phyloP scores from a whole-genome alignment of 2,888 invertebrate genomes.

The Eutolmus rufibarbis region DNA sequence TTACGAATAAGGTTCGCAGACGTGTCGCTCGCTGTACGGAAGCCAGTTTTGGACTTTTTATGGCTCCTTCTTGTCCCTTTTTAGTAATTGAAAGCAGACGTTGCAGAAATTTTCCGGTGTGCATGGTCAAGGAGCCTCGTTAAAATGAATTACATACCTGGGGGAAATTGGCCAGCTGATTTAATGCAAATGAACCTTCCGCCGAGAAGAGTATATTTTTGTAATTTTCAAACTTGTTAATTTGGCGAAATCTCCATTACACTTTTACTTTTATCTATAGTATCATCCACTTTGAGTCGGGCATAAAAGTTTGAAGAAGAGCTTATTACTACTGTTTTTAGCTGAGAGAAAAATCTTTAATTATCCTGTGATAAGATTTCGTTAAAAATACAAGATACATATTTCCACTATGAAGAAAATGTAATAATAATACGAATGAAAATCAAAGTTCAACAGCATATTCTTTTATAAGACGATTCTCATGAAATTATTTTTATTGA shows the following conservation, averaged over 20 bases:
- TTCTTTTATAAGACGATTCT: no score
- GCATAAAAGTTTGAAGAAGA: neutral
- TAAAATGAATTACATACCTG: constrained; percentile 7
- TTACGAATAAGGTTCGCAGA: constrained; percentile 34
- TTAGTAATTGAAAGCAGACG: constrained; percentile 23
- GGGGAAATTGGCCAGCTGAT: neutral
- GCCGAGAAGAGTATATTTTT: neutral
- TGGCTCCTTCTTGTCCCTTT: neutral
- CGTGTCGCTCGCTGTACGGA: neutral
- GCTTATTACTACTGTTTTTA: neutral
- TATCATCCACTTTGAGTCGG: neutral
- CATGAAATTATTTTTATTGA: no score
- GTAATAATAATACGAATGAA: no score
- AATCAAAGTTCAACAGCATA: no score
- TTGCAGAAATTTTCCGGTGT: constrained; percentile 4
- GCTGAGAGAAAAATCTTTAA: no score
- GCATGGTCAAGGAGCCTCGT: constrained; percentile 5
- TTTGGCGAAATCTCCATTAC: neutral
- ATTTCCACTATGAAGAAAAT: no score
- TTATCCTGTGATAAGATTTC: no score
- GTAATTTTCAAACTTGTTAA: neutral
- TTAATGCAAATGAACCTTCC: neutral
- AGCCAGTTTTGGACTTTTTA: constrained; percentile 2
- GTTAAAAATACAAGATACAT: no score
- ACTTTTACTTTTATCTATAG: neutral